Evolutionary conservation across 2,888 invertebrate genomes (phyloP).

Genomic region (Azorinus chamasolen): DNA sequence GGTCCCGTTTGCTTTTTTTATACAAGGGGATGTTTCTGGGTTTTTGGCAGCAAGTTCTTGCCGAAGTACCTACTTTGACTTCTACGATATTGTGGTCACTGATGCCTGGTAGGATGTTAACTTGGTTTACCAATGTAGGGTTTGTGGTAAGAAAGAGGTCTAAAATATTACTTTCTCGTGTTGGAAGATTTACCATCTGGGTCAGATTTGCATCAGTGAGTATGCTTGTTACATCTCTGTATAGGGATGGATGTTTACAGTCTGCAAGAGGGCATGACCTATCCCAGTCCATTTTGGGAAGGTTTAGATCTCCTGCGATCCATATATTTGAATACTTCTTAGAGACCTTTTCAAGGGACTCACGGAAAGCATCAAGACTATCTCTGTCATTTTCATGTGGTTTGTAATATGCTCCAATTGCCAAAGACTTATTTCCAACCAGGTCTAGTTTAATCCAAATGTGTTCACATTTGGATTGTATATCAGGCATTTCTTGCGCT

Average conservation of each 20-base stretch:
- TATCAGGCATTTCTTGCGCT: too few relatives aligned
- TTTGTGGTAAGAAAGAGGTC: conserved; percentile 19
- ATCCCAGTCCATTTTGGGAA: conserved; percentile 28
- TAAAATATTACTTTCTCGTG: conserved; percentile 13
- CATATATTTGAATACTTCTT: conserved; percentile 14
- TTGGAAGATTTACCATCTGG: conserved; percentile 23
- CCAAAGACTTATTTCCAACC: not conserved
- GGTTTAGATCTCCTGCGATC: conserved; percentile 26
- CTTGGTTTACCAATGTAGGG: conserved; percentile 2
- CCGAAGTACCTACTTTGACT: not conserved
- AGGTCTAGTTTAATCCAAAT: conserved; percentile 11
- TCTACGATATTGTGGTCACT: conserved; percentile 9
- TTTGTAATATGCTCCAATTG: conserved; percentile 11
- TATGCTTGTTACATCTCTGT: conserved; percentile 8
- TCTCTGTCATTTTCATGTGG: conserved; percentile 20
- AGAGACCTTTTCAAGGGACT: conserved; percentile 8
- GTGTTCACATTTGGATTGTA: too few relatives aligned
- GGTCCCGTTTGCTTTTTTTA: conserved; percentile 9
- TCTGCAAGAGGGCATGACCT: not conserved
- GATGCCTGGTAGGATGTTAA: conserved; percentile 12
- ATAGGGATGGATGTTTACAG: conserved; percentile 18
- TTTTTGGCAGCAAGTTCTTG: not conserved
- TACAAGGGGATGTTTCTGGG: conserved; percentile 3
- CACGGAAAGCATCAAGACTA: conserved; percentile 9
- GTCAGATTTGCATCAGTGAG: conserved; percentile 20